Base-by-base conservation (phyloP, 2,797 vertebrate genomes). In the Denticeps clupeoides region DNA sequence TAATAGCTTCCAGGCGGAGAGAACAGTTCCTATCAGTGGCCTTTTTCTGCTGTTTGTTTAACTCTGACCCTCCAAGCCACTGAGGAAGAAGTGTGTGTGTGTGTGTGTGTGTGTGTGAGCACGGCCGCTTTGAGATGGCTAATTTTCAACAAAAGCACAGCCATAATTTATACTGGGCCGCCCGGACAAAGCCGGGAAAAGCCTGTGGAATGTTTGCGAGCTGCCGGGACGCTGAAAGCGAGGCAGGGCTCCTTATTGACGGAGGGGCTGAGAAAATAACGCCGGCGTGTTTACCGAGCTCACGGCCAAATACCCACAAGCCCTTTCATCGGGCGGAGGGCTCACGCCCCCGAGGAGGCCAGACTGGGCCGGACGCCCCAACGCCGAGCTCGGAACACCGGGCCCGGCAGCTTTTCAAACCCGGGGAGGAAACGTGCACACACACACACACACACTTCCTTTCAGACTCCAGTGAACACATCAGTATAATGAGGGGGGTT, bases 191-290 rank as follows among this genome's bases (percentile, higher is more conserved):
- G 68, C 58, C 60, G 58, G 59, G 68, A 65, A 62, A 67, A 60
- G 68, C 60, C 54, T 46, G 42, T 56, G 62, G 68, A 68, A 70
- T 72, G 70, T 72, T 72, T 72, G 70, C 62, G 48, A 63, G 68
- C 63, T 61, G 70, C 63, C 63, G 62, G 65, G 68, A 64, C 72
- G 69, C 69, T 56, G 45, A 8, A 47, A 41, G 53, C 44, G 52
- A 53, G 58, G 51, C 32, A 28, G 49, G 49, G 38, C 47, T 55
- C 44, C 63, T 60, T 55, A 46, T 71, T 67, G 62, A 63, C 55
- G 58, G 46, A 58, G 46, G 44, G 62, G 49, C 69, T 69, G 64
- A 67, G 62, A 72, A 69, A 69, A 69, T 67, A 72, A 62, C 67
- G 61, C 58, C 45, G 55, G 56, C 58, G 58, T 64, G 67, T 69